A percentile compares a stretch with the other conserved stretches of the same genome.
These are phyloP conservation scores for Oncorhynchus clarkii DNA, from an alignment of 2,113 vertebrate species.

Conservation along the genomic window DNA sequence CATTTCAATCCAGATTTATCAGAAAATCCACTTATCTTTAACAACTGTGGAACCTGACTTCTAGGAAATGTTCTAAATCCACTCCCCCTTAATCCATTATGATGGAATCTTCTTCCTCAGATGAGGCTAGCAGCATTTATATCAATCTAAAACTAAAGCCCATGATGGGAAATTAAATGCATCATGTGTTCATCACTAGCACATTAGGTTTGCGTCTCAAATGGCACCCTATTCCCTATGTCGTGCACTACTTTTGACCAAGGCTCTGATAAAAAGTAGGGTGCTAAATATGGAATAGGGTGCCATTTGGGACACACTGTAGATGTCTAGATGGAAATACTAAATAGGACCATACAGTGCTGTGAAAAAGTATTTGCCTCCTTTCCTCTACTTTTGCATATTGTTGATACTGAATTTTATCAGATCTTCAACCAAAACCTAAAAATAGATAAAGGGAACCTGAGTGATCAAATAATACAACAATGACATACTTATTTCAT, in stretches of 20 bases:
- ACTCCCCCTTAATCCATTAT: not conserved
- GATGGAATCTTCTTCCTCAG: not conserved
- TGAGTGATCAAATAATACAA: too few relatives aligned
- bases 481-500: too few relatives aligned
- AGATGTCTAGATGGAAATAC: constrained; percentile 22
- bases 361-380: too few relatives aligned
- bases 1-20: not conserved
- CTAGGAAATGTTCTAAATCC: not conserved
- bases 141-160: not conserved
- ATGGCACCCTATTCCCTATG: too few relatives aligned
- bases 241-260: too few relatives aligned
- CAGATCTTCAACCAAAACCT: too few relatives aligned
- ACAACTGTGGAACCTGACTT: not conserved
- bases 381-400: too few relatives aligned
- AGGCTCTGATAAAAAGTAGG: too few relatives aligned
- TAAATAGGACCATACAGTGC: constrained; percentile 14
- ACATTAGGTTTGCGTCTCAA: not conserved
- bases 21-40: not conserved
- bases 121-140: not conserved
- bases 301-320: not conserved
- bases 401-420: too few relatives aligned
- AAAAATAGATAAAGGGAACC: too few relatives aligned
- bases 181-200: constrained; percentile 45
- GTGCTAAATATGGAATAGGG: too few relatives aligned
- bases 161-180: not conserved